Evolutionary conservation across 2,113 vertebrate species (phyloP), one percentile per base, ranked within the genome.

Genomic region (Labrus mixtus): DNA sequence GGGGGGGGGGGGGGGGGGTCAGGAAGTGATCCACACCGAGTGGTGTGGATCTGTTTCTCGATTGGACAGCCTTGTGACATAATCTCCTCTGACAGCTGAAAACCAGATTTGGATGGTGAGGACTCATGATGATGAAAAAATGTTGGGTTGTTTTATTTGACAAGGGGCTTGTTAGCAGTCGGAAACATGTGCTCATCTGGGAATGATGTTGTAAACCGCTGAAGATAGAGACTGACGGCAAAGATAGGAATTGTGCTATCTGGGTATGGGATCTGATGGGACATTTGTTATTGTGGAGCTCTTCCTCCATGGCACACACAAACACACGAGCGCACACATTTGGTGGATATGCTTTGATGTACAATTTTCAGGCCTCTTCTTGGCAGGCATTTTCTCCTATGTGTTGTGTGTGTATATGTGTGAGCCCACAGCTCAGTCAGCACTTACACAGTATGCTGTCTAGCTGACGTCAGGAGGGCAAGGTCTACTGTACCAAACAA

Each of bases 391-490:
- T 88, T 70, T 90, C 22, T 73, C 39, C 58, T 73, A 73, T 68
- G 66, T 65, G 67, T 25, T 25, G 25, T 33, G 29, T 33, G 29
- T 33, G 65, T 69, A 64, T 68, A 59, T 57, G 72, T 36, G 61
- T 56, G 48, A 68, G 76, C 33, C 62, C 22, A 33, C 13, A 65
- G 82, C 83, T 85, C 80, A 76, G 88, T 91, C 91, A 92, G 91
- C 87, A 90, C 79, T 89, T 88, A 82, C 71, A 77, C 71, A 76
- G 33, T 57, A 60, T 58, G 77, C 68, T 83, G 88, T 88, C 89
- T 81, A 87, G 89, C 89, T 93, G 90, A 93, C 78, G 73, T 90
- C 85, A 92, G 89, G 87, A 83, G 77, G 71, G 73, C 75, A 80
- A 54, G 22, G 84, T 58, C 56, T 75, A 87, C 71, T 82, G 76